Evolutionary conservation across 2,888 invertebrate genomes (phyloP), one percentile per base, ranked within the genome.

Genomic region (Strigamia crassipes): DNA sequence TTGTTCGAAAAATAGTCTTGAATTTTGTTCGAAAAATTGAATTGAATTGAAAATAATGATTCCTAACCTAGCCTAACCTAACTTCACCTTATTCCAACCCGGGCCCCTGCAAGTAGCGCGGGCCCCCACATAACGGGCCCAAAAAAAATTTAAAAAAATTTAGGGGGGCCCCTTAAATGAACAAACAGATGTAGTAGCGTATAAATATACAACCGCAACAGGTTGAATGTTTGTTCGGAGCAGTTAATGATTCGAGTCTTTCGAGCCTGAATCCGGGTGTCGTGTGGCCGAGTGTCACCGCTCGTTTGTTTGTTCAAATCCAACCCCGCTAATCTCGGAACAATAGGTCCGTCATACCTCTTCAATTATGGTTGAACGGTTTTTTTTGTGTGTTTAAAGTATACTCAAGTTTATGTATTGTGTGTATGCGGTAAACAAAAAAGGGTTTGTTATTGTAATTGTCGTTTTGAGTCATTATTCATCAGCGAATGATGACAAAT

Each of bases 271-370:
- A 61, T 61, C 61, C 61, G 61, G 61, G 5, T 15, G 61, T 61
- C 61, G 61, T 12, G 15, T 18, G 10, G 61, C n/a, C 61, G 18
- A 8, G 61, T 61, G 61, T 61, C 61, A 61, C 9, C n/a, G 18
- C 61, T 15, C 61, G 18, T 61, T 61, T 61, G 23, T 23, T 23
- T 61, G 61, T 61, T 18, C 61, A 61, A 2, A 61, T 8, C n/a
- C 61, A 61, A 61, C 61, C 61, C 61, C 61, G 61, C n/a, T 61
- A 61, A 61, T 61, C 61, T 18, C 10, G 61, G 61, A 10, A 61
- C 61, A 61, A 61, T 15, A 61, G 61, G 61, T 61, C 8, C 8
- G 21, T 23, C 61, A 61, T n/a, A 61, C 4, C 61, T 1, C 61
- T 23, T 61, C 6, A 61, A 18, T 61, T 5, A 46, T 15, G 61